Evolutionary conservation across 1,140 invertebrate species (phyloP), one percentile per base, ranked within the genome.

Genomic region (Laupala kohalensis): DNA sequence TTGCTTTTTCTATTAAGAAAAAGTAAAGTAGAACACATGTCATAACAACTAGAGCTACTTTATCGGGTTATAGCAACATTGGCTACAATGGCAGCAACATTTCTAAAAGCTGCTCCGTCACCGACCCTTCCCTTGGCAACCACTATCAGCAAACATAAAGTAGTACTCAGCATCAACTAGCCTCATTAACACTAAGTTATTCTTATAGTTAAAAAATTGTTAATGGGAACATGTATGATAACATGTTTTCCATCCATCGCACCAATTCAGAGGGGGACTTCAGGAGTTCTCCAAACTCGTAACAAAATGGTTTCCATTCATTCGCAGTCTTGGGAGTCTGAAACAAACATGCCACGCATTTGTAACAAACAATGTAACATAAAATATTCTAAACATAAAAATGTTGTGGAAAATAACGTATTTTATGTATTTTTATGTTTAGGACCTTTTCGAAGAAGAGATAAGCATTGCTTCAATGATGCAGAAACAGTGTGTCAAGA

Each of bases 201-300:
- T 67, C 67, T 71, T 29, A 75, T 74, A 63, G 74, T 76, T 25
- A 73, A 77, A 15, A 78, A 77, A 71, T 69, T 73, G 69, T 77
- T 75, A 67, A 67, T 28, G 29, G 79, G 79, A 25, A 27, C 53
- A 71, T 73, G 25, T 69, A 77, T 78, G 15, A 74, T 70, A 71
- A 81, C 72, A 73, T 83, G 81, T 72, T 80, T 83, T 30, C 80
- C 80, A 77, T 82, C 80, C 66, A 81, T 74, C 5, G 77, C 77
- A 24, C 77, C 79, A 53, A 80, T 24, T 65, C 77, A 80, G 72
- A 79, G 75, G 63, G 77, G 75, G 73, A 80, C 70, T 80, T 74
- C 76, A 78, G 80, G 37, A n/a, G n/a, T n/a, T 72, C 80, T 67
- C 73, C 68, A 15, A 75, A 64, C 69, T 75, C 76, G n/a, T n/a